phyloP scores from a whole-genome alignment of 2,797 vertebrate species.

The Poeciliopsis presidionis region DNA sequence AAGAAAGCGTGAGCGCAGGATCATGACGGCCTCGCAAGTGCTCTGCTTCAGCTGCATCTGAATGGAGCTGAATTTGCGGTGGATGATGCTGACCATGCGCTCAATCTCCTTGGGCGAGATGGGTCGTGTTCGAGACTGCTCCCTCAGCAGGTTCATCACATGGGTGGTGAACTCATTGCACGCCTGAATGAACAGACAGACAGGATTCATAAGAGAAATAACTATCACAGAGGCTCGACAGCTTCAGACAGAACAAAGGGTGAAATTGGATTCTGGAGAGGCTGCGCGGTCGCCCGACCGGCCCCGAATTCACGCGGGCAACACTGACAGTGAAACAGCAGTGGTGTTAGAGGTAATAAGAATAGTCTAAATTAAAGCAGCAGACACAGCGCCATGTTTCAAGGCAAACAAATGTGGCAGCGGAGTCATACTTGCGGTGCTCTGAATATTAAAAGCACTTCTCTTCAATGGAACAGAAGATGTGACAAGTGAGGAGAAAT shows the following conservation, averaged over 20 bases:
- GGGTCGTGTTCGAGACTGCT: conserved; percentile 92
- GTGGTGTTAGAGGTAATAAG: conserved; percentile 60
- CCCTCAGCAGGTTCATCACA: conserved; percentile 94
- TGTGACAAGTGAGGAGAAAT: conserved; percentile 79
- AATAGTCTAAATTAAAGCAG: conserved; percentile 62
- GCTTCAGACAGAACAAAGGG: conserved; percentile 61
- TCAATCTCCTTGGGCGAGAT: conserved; percentile 94
- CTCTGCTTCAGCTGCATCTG: conserved; percentile 97
- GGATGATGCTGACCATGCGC: conserved; percentile 95
- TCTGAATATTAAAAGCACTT: conserved; percentile 77
- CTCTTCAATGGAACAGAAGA: conserved; percentile 75
- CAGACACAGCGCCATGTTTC: conserved; percentile 48
- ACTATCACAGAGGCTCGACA: conserved; percentile 55
- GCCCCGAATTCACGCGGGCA: conserved; percentile 38
- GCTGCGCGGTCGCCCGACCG: conserved; percentile 37
- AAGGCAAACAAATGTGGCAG: conserved; percentile 64
- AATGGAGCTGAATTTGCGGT: conserved; percentile 95
- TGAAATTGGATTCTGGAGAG: conserved; percentile 71
- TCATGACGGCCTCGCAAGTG: conserved; percentile 96
- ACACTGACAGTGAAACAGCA: conserved; percentile 52
- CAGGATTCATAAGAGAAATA: conserved; percentile 69
- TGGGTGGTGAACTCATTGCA: conserved; percentile 96
- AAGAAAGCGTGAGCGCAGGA: conserved; percentile 91
- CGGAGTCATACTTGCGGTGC: conserved; percentile 47
- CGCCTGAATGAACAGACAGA: conserved; percentile 83